These are phyloP conservation scores for Artibeus lituratus DNA, from an alignment of 2,797 vertebrate genomes.

Conservation along the genomic window DNA sequence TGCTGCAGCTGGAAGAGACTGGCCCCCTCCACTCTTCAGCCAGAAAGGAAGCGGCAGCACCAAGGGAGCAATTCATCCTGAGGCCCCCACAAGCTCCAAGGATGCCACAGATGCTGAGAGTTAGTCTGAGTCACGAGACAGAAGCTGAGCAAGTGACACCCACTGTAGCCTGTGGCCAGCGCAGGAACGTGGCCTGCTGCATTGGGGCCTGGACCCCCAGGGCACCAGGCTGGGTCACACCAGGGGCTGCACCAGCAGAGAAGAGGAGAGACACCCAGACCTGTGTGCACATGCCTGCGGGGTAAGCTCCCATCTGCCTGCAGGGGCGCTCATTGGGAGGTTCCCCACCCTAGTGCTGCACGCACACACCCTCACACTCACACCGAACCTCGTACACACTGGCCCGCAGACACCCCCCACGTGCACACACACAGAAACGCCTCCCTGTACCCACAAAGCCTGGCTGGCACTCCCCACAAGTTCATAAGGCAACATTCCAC, in stretches of 20 bases:
- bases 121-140: background rate
- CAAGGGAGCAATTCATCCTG: background rate
- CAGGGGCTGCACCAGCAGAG: background rate
- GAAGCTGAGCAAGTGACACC: background rate
- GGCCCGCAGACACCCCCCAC: background rate
- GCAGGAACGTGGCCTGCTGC: background rate
- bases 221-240: background rate
- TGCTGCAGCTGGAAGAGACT: background rate
- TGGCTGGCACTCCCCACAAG: background rate
- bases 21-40: background rate
- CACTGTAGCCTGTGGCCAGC: background rate
- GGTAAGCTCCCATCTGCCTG: background rate
- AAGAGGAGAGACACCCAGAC: background rate
- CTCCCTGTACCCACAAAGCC: background rate
- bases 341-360: background rate
- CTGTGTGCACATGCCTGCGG: fast-evolving
- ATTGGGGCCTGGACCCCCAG: fast-evolving
- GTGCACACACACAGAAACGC: background rate
- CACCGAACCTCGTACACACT: background rate
- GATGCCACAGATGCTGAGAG: background rate
- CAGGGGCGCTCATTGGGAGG: background rate
- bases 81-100: background rate
- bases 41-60: fast-evolving
- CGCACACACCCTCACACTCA: no score
- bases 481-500: background rate